Conservation (phyloP, 2,888 invertebrate genomes). For the Calameuta idolon region DNA sequence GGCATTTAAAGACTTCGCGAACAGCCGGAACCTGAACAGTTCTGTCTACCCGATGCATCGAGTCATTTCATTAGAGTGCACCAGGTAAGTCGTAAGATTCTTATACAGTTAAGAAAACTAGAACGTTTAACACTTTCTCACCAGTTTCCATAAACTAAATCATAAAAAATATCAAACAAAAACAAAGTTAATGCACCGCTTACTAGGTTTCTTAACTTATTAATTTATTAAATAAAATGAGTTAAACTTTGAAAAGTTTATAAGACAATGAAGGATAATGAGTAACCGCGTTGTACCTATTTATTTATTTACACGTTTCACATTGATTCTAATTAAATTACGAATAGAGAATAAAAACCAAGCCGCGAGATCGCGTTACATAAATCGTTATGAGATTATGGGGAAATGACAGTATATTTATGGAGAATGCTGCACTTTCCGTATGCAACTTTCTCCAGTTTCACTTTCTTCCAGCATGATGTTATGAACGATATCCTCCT, state of each 20-base stretch:
- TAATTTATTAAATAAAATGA: neutral
- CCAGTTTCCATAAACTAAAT: neutral
- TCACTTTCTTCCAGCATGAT: slow-evolving; percentile 51
- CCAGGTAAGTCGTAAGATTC: neutral
- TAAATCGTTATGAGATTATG: slow-evolving; percentile 43
- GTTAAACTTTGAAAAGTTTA: neutral
- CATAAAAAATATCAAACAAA: neutral
- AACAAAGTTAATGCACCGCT: neutral
- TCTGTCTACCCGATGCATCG: slow-evolving; percentile 37
- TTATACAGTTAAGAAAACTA: neutral
- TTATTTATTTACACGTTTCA: neutral
- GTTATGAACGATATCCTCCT: neutral
- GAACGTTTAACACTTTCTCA: neutral
- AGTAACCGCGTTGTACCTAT: neutral
- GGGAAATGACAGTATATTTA: slow-evolving; percentile 37
- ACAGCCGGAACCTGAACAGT: slow-evolving; percentile 37
- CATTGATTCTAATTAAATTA: neutral
- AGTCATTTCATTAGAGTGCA: slow-evolving; percentile 33
- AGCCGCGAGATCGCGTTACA: slow-evolving; percentile 30
- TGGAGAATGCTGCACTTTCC: slow-evolving; percentile 44
- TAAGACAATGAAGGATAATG: neutral
- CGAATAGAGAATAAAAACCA: neutral
- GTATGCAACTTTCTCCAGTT: slow-evolving; percentile 61
- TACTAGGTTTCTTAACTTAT: neutral
- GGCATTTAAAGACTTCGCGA: slow-evolving; percentile 46